Base-by-base conservation (phyloP, 2,888 invertebrate genomes). In the Eristalis pertinax region DNA sequence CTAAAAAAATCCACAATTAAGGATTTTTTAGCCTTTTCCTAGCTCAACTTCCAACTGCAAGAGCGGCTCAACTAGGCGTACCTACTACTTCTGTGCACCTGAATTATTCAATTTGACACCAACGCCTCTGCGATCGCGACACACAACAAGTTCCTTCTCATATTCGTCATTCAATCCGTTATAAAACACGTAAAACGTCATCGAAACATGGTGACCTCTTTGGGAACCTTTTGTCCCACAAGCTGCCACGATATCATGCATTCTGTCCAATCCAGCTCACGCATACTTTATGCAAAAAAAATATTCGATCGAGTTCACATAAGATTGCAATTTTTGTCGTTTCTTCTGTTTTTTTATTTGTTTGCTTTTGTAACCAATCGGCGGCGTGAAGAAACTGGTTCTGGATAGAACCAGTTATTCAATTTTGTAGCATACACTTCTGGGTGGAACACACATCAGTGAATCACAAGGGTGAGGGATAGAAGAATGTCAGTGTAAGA, bases 381-480 rank as follows among this genome's bases (percentile, higher is more conserved):
- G 24, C 24, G 13, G 32, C 8, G 32, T 24, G 60, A 26, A 64
- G 70, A 78, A 78, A 56, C 56, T 58, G 78, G 64, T 60, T 60
- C n/a, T n/a, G n/a, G 11, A 3, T 0, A 4, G 60, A 60, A 60
- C 60, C 60, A 60, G 60, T 60, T 70, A 64, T 70, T 64, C 43
- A 70, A 70, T 64, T 64, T n/a, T 5, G 32, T 50, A 62, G 29
- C 29, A 29, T 43, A 62, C 32, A 26, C 38, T 58, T 70, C 58
- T 41, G 56, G 15, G 56, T n/a, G 56, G 32, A 64, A 70, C 64
- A 38, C 19, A 35, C 63, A 29, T 22, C 38, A 13, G 38, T 38
- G 60, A 24, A 19, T 50, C 43, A 62, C 64, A 77, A 70, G 78
- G 78, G 70, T 64, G 38, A 64, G 32, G 19, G 32, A 41, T 32